A percentile compares a stretch with the other conserved stretches of the same genome.
These are phyloP conservation scores for Ceratina calcarata DNA, from an alignment of 1,140 invertebrate genomes.

Conservation along the genomic window DNA sequence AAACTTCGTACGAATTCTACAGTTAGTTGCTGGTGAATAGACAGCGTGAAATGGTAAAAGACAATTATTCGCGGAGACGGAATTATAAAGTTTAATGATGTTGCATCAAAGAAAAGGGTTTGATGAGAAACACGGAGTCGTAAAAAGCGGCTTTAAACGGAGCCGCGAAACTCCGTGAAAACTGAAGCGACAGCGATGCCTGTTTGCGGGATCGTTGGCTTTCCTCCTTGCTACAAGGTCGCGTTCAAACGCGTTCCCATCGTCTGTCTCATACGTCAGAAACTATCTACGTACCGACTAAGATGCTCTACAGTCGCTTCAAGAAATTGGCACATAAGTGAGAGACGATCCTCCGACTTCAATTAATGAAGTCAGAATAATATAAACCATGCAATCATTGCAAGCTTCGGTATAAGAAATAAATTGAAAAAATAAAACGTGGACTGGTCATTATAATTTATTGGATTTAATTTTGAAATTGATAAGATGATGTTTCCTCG, in stretches of 20 bases:
- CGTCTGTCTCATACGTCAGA: slow-evolving; percentile 38
- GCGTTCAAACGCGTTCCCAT: slow-evolving; percentile 42
- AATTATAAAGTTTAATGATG: slow-evolving; percentile 4
- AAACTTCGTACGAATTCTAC: neutral
- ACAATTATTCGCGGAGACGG: neutral
- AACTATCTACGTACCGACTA: too few species aligned
- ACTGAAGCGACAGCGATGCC: slow-evolving; percentile 41
- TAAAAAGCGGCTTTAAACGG: slow-evolving; percentile 21
- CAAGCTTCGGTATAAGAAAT: neutral
- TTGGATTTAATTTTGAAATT: too few species aligned
- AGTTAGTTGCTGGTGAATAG: neutral
- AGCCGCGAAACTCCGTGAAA: slow-evolving; percentile 37
- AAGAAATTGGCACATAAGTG: too few species aligned
- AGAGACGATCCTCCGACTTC: too few species aligned
- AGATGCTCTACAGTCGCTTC: too few species aligned
- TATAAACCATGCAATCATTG: too few species aligned
- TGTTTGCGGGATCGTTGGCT: slow-evolving; percentile 46
- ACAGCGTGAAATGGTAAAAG: neutral
- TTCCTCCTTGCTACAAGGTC: slow-evolving; percentile 40
- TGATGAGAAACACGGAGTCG: neutral
- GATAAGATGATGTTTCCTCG: too few species aligned
- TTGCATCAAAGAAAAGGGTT: neutral
- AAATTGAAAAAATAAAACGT: too few species aligned
- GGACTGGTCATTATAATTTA: too few species aligned
- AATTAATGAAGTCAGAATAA: too few species aligned